Conservation (phyloP, 1,140 invertebrate genomes). For the Aphidius gifuensis region DNA sequence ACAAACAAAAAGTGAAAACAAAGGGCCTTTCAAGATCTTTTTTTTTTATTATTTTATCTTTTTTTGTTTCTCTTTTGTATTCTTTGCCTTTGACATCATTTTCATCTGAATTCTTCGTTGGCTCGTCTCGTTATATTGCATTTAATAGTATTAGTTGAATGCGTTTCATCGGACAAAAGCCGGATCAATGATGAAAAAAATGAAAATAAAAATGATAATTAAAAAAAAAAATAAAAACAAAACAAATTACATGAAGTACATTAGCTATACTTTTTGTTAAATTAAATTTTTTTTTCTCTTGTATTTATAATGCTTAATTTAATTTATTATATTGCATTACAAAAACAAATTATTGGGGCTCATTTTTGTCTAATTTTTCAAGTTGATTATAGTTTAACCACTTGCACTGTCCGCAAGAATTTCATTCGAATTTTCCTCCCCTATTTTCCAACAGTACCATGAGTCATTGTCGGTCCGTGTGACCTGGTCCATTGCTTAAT, state of each 20-base stretch:
- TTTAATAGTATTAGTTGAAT: constrained; percentile 25
- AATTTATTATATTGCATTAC: no score
- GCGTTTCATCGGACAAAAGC: constrained; percentile 27
- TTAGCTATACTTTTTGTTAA: no score
- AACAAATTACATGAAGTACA: background rate
- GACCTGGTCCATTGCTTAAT: constrained; percentile 24
- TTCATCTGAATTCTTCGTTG: background rate
- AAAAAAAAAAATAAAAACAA: background rate
- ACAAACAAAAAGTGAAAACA: no score
- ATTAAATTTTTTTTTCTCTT: no score
- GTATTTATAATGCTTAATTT: no score
- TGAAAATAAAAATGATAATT: constrained; percentile 9
- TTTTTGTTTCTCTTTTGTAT: no score
- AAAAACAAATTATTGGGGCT: no score
- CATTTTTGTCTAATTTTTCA: background rate
- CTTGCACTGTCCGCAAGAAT: no score
- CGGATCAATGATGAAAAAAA: constrained; percentile 25
- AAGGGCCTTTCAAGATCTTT: no score
- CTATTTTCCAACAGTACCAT: background rate
- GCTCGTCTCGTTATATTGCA: constrained; percentile 16
- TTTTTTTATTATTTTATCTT: no score
- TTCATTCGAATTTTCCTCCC: background rate
- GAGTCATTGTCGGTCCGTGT: constrained; percentile 10
- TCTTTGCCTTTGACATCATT: no score
- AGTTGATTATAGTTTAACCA: no score